Evolutionary conservation across 2,113 vertebrate species (phyloP).

Genomic region (Cavia aperea): DNA sequence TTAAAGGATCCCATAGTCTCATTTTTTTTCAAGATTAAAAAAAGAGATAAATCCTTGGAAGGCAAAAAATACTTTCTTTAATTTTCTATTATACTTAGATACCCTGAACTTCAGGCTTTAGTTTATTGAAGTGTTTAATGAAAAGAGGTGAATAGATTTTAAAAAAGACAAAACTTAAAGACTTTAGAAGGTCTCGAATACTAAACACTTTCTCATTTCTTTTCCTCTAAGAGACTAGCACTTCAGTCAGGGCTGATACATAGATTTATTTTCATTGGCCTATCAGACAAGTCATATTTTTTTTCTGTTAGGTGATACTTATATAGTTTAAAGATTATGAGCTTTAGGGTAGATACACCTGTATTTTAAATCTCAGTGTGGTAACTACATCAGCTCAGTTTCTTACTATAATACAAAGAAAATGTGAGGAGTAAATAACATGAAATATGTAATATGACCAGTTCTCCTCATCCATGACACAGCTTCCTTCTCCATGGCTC

Average conservation of each 20-base stretch:
- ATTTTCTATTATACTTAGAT: conserved; percentile 29
- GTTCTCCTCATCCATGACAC: background rate
- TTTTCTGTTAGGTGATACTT: conserved; percentile 26
- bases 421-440: conserved; percentile 17
- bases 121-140: conserved; percentile 31
- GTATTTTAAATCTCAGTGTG: conserved; percentile 27
- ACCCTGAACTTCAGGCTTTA: conserved; percentile 18
- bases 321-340: conserved; percentile 21
- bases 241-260: background rate
- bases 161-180: conserved; percentile 10
- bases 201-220: conserved; percentile 5
- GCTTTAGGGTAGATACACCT: conserved; percentile 4
- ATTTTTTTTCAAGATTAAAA: conserved; percentile 30
- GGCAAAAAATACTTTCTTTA: background rate
- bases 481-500: background rate
- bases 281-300: conserved; percentile 13
- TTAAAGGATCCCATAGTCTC: conserved; percentile 12
- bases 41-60: background rate
- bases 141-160: background rate
- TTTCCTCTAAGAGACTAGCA: background rate
- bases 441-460: conserved; percentile 8
- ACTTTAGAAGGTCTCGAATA: background rate
- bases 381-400: conserved; percentile 3
- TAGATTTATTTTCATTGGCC: background rate
- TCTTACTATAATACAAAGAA: conserved; percentile 24